Percentiles rank a stretch among this genome's conserved stretches.
phyloP scores from a whole-genome alignment of 1,140 invertebrate species.

The Harlomillsia oculata region DNA sequence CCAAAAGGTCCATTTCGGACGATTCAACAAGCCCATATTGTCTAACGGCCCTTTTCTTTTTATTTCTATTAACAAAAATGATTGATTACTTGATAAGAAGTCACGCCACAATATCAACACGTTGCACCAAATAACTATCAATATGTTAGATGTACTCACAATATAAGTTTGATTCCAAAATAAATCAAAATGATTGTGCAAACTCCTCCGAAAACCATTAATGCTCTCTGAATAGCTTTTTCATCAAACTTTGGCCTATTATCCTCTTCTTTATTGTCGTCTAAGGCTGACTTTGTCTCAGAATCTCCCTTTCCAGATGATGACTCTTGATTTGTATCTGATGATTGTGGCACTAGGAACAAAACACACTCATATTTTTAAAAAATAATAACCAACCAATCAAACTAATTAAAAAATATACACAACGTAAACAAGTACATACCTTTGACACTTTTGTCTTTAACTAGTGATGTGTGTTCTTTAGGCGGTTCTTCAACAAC shows the following conservation, averaged over 20 bases:
- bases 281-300: background rate
- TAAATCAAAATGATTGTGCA: conserved; percentile 12
- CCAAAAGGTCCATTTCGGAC: conserved; percentile 20
- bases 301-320: too few species aligned
- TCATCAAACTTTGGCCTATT: conserved; percentile 14
- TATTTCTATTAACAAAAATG: conserved; percentile 1
- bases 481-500: too few species aligned
- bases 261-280: background rate
- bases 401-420: too few species aligned
- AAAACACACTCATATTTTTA: too few species aligned
- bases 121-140: background rate
- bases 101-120: background rate
- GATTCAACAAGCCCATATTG: conserved; percentile 15
- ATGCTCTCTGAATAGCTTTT: conserved; percentile 19
- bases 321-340: too few species aligned
- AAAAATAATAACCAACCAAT: too few species aligned
- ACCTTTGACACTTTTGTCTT: too few species aligned
- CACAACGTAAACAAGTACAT: too few species aligned
- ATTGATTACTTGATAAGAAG: background rate
- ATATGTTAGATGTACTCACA: background rate
- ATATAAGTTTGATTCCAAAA: conserved; percentile 19
- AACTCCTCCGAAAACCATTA: conserved; percentile 20
- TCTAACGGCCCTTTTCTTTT: conserved; percentile 2
- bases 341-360: too few species aligned
- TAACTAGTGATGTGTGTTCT: too few species aligned